Percentiles rank a stretch among this genome's conserved stretches.
Conservation (phyloP, 2,113 vertebrate species). For the Isichthys henryi region DNA sequence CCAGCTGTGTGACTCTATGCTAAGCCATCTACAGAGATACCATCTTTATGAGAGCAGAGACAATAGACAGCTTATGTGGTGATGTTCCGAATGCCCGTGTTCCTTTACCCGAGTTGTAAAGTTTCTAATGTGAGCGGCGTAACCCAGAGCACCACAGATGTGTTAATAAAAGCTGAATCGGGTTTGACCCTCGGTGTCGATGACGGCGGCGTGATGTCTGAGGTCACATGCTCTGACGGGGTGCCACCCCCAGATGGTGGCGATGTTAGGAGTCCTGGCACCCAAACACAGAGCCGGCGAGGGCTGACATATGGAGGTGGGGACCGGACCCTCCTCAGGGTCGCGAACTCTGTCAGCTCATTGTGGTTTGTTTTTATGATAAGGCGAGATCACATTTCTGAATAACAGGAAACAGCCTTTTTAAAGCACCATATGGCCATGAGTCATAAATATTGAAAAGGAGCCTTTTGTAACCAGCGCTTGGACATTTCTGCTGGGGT, state of each 20-base stretch:
- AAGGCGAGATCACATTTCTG: not conserved
- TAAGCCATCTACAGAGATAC: not conserved
- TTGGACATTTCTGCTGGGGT: not conserved
- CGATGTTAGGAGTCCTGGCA: constrained; percentile 19
- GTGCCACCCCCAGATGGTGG: constrained; percentile 36
- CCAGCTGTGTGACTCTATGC: not conserved
- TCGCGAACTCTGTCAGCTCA: not conserved
- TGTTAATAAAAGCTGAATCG: not conserved
- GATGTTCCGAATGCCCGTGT: not conserved
- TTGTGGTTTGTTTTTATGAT: not conserved
- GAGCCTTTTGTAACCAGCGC: not conserved
- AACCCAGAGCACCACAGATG: not conserved
- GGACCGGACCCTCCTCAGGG: not conserved
- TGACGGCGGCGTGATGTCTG: not conserved
- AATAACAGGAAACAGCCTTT: not conserved
- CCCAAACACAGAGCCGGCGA: not conserved
- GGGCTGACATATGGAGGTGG: constrained; percentile 15
- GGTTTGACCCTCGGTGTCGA: not conserved
- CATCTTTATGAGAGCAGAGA: not conserved
- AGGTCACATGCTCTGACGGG: not conserved
- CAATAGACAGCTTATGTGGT: not conserved
- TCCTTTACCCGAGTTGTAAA: not conserved
- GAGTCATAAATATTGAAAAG: not conserved
- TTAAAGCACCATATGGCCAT: not conserved
- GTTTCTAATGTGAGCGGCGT: not conserved